These are phyloP conservation scores for Brachylomia viminalis DNA, from an alignment of 2,888 invertebrate genomes.

Conservation along the genomic window DNA sequence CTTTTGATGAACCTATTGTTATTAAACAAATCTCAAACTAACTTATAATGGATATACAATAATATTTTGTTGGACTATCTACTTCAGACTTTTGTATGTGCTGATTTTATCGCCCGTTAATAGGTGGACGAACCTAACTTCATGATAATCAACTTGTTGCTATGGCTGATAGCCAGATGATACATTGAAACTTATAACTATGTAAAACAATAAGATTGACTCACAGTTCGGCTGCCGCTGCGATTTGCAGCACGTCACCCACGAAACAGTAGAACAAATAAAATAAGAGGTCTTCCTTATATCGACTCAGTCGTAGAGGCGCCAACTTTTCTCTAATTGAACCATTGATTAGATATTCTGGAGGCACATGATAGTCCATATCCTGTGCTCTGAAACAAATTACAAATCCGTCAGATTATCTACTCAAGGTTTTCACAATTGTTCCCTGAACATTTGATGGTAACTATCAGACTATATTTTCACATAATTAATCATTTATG, in stretches of 20 bases:
- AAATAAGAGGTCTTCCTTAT: conserved; percentile 99
- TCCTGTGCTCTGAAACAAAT: conserved; percentile 96
- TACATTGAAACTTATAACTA: conserved; percentile 23
- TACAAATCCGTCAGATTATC: neutral
- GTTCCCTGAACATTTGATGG: neutral
- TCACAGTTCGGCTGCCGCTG: conserved; percentile 99
- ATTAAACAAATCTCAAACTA: neutral
- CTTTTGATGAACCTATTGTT: neutral
- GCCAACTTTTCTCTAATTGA: conserved; percentile 98
- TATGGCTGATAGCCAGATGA: neutral
- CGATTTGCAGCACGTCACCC: conserved; percentile 99
- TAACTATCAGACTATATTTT: neutral
- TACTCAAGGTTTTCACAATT: neutral
- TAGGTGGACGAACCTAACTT: neutral
- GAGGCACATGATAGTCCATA: conserved; percentile 99
- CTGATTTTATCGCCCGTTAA: neutral
- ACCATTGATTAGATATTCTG: conserved; percentile 99
- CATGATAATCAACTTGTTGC: neutral
- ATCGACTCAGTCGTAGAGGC: conserved; percentile 98
- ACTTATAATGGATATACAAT: neutral
- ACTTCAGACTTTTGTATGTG: neutral
- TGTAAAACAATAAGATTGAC: conserved; percentile 75
- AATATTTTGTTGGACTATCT: conserved; percentile 8
- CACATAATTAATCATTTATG: conserved; percentile 2
- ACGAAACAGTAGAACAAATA: conserved; percentile 99